These are phyloP conservation scores for Mizuhopecten yessoensis DNA, from an alignment of 1,140 invertebrate genomes.

Conservation along the genomic window DNA sequence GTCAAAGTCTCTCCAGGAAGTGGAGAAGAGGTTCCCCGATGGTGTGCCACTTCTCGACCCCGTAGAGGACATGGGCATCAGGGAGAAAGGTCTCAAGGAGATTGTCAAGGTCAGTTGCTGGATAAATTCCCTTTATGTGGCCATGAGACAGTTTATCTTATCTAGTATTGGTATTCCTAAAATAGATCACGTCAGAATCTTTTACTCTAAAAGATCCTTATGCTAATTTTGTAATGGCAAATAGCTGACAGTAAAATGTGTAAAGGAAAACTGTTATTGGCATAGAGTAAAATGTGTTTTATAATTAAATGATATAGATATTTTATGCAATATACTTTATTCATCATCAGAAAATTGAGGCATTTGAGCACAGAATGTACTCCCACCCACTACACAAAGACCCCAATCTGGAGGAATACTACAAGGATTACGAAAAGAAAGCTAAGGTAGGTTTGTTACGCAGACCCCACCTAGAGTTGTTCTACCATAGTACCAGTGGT, in stretches of 20 bases:
- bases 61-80: slow-evolving; percentile 97
- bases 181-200: background rate
- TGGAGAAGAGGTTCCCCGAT: slow-evolving; percentile 93
- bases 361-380: slow-evolving; percentile 91
- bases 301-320: too few species aligned
- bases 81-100: slow-evolving; percentile 91
- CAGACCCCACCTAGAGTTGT: too few species aligned
- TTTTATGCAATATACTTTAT: too few species aligned
- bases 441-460: slow-evolving; percentile 75
- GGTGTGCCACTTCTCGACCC: slow-evolving; percentile 96
- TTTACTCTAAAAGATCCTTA: too few species aligned
- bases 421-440: slow-evolving; percentile 91
- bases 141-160: background rate
- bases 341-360: slow-evolving; percentile 90
- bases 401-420: slow-evolving; percentile 88
- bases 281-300: too few species aligned
- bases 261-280: too few species aligned
- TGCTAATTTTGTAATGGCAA: too few species aligned
- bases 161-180: background rate
- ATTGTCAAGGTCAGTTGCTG: slow-evolving; percentile 84
- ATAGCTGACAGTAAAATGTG: too few species aligned
- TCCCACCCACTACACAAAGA: slow-evolving; percentile 93
- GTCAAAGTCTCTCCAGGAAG: slow-evolving; percentile 94
- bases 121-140: too few species aligned
- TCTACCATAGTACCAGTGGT: too few species aligned